A percentile compares a stretch with the other conserved stretches of the same genome.
Conservation (phyloP, 2,113 vertebrate genomes). For the Cyanoderma ruficeps region DNA sequence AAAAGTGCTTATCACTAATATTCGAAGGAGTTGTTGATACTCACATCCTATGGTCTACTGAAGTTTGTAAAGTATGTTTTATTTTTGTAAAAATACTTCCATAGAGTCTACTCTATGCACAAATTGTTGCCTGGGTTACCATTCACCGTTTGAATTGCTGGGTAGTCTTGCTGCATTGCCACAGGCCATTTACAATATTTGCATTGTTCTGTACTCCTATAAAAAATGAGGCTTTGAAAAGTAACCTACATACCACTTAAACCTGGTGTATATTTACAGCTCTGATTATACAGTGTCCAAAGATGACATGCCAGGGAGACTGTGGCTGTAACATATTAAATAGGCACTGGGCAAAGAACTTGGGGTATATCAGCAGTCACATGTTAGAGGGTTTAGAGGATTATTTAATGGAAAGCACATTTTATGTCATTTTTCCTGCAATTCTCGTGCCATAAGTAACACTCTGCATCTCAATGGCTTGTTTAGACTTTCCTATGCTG, state of each 20-base stretch:
- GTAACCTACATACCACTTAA: not conserved
- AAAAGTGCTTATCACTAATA: not conserved
- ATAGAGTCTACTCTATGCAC: not conserved
- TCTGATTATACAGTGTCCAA: not conserved
- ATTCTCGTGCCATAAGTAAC: accelerated
- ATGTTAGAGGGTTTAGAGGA: not conserved
- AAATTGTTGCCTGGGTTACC: not conserved
- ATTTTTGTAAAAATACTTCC: not conserved
- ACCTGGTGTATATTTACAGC: not conserved
- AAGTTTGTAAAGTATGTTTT: not conserved
- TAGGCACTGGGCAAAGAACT: not conserved
- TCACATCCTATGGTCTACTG: accelerated
- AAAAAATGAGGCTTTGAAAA: slow-evolving; percentile 33
- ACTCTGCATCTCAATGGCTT: not conserved
- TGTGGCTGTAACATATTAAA: not conserved
- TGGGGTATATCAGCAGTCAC: too few relatives aligned
- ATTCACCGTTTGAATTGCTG: not conserved
- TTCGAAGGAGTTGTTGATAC: not conserved
- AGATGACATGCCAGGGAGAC: not conserved
- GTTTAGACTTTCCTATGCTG: not conserved
- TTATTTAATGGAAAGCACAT: accelerated
- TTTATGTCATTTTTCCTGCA: not conserved
- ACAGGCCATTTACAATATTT: not conserved
- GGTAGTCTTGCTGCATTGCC: not conserved
- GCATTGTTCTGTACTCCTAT: not conserved